Evolutionary conservation across 2,888 invertebrate species (phyloP).

Genomic region (Malachius bipustulatus): DNA sequence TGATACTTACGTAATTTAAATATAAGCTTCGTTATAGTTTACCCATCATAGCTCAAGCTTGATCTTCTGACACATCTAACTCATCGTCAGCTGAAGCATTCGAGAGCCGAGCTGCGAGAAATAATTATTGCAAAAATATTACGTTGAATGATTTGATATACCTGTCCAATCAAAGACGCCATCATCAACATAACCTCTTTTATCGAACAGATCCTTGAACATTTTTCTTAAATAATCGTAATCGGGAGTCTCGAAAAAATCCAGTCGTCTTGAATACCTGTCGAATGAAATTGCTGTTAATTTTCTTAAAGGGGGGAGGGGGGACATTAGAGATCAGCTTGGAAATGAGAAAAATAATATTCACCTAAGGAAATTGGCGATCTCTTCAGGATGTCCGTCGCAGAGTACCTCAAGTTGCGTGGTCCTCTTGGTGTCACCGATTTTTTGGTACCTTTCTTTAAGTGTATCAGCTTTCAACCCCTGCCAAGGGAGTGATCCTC

Average conservation of each 20-base stretch:
- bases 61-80: too few relatives aligned
- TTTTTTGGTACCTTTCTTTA: constrained; percentile 99
- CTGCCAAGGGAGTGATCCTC: constrained; percentile 99
- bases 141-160: too few relatives aligned
- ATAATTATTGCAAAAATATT: too few relatives aligned
- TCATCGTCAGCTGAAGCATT: too few relatives aligned
- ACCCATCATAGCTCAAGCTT: too few relatives aligned
- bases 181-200: constrained; percentile 76
- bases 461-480: constrained; percentile 99
- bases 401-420: constrained; percentile 93
- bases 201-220: constrained; percentile 84
- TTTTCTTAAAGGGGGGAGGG: too few relatives aligned
- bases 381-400: constrained; percentile 85
- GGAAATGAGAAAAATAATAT: too few relatives aligned
- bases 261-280: constrained; percentile 90
- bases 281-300: too few relatives aligned
- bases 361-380: constrained; percentile 92
- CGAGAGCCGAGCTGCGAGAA: too few relatives aligned
- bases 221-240: constrained; percentile 94
- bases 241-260: constrained; percentile 99
- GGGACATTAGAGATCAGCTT: too few relatives aligned
- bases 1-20: too few relatives aligned
- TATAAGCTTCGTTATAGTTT: too few relatives aligned
- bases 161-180: constrained; percentile 94
- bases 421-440: constrained; percentile 98